Evolutionary conservation across 1,140 invertebrate genomes (phyloP).

Genomic region (Zaprionus inermis): DNA sequence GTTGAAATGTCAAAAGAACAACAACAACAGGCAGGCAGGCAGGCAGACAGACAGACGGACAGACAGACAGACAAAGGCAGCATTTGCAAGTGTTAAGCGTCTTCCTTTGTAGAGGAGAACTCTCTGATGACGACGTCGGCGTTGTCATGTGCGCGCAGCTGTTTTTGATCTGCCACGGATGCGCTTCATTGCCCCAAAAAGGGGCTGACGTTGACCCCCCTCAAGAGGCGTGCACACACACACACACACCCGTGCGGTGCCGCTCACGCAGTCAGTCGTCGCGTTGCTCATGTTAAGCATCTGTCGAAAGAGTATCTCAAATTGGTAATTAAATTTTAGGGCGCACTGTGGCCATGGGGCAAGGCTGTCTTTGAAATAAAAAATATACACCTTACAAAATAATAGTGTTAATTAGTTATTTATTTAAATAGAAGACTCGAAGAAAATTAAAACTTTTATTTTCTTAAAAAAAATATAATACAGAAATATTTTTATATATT

Average conservation of each 20-base stretch:
- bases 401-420: no score
- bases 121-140: constrained; percentile 17
- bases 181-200: constrained; percentile 60
- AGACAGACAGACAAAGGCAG: constrained; percentile 45
- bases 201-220: constrained; percentile 45
- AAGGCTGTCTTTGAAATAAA: neutral
- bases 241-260: neutral
- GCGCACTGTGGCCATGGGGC: neutral
- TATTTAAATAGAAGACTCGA: no score
- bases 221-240: constrained; percentile 1
- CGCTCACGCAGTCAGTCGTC: neutral
- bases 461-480: no score
- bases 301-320: constrained; percentile 20
- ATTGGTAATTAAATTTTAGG: constrained; percentile 14
- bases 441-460: no score
- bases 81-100: constrained; percentile 76
- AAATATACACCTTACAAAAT: no score
- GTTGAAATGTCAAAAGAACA: constrained; percentile 83
- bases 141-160: constrained; percentile 63
- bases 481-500: no score
- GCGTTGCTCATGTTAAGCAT: constrained; percentile 62
- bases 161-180: constrained; percentile 75
- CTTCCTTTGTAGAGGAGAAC: constrained; percentile 43
- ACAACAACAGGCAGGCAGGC: constrained; percentile 18
- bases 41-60: constrained; percentile 41